Conservation (phyloP, 2,888 invertebrate genomes). For the Periphyllus acericola region DNA sequence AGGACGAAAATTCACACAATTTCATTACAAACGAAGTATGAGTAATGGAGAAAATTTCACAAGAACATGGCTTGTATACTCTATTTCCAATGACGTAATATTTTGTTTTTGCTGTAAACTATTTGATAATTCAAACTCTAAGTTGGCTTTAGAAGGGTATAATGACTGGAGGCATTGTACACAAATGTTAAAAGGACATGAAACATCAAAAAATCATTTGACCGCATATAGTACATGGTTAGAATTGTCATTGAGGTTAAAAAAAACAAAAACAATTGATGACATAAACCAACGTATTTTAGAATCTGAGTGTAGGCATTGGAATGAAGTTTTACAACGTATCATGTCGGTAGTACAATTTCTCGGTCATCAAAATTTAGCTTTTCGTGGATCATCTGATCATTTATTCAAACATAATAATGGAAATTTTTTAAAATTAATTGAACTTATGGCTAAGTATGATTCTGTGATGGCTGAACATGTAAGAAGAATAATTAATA, state of each 20-base stretch:
- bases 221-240: slow-evolving; percentile 28
- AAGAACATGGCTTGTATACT: slow-evolving; percentile 1
- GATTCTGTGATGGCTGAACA: slow-evolving; percentile 37
- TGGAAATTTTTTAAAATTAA: background rate
- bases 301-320: background rate
- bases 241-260: slow-evolving; percentile 20
- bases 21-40: slow-evolving; percentile 21
- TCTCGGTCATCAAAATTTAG: background rate
- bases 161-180: slow-evolving; percentile 63
- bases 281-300: background rate
- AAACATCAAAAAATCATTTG: slow-evolving; percentile 47
- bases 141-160: slow-evolving; percentile 59
- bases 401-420: background rate
- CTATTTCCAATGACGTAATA: slow-evolving; percentile 61
- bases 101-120: slow-evolving; percentile 59
- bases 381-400: too few species aligned
- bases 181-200: slow-evolving; percentile 61
- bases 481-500: background rate
- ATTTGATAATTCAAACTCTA: slow-evolving; percentile 56
- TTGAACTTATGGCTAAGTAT: slow-evolving; percentile 19
- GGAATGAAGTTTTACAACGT: background rate
- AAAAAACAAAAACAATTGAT: slow-evolving; percentile 16
- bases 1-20: slow-evolving; percentile 20
- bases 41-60: slow-evolving; percentile 16
- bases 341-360: background rate